A percentile compares a stretch with the other conserved stretches of the same genome.
Conservation (phyloP, 2,113 vertebrate genomes). For the Rhegmatorhina hoffmannsi region DNA sequence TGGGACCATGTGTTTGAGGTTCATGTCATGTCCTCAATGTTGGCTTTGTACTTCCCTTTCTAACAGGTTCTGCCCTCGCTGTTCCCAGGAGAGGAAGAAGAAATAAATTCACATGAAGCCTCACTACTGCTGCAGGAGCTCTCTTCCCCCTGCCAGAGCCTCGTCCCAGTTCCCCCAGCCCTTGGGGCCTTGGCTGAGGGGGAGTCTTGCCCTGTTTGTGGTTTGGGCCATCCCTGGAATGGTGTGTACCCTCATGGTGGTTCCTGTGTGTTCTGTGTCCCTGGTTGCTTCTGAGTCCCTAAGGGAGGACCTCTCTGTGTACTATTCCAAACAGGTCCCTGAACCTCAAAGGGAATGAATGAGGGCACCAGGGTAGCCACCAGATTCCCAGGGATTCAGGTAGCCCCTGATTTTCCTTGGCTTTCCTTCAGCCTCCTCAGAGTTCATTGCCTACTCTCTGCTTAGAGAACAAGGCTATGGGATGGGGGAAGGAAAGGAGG, state of each 20-base stretch:
- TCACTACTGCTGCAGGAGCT: conserved; percentile 50
- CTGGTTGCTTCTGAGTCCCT: conserved; percentile 50
- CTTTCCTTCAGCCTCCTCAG: conserved; percentile 63
- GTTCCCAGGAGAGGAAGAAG: conserved; percentile 86
- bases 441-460: conserved; percentile 51
- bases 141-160: conserved; percentile 55
- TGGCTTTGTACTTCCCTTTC: not conserved
- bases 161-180: conserved; percentile 51
- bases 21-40: not conserved
- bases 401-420: conserved; percentile 59
- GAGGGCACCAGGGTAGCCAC: conserved; percentile 65
- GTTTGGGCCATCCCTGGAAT: conserved; percentile 63
- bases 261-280: conserved; percentile 52
- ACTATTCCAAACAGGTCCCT: conserved; percentile 65
- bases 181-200: conserved; percentile 51
- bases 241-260: conserved; percentile 58
- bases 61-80: conserved; percentile 83
- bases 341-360: conserved; percentile 61
- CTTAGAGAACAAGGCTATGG: conserved; percentile 54
- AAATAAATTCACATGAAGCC: conserved; percentile 69
- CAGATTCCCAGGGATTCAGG: conserved; percentile 62
- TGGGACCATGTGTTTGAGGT: not conserved
- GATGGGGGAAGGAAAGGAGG: conserved; percentile 63
- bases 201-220: conserved; percentile 56
- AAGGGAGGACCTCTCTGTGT: conserved; percentile 49